Evolutionary conservation across 1,140 invertebrate species (phyloP).

Genomic region (Drosophila nannoptera): DNA sequence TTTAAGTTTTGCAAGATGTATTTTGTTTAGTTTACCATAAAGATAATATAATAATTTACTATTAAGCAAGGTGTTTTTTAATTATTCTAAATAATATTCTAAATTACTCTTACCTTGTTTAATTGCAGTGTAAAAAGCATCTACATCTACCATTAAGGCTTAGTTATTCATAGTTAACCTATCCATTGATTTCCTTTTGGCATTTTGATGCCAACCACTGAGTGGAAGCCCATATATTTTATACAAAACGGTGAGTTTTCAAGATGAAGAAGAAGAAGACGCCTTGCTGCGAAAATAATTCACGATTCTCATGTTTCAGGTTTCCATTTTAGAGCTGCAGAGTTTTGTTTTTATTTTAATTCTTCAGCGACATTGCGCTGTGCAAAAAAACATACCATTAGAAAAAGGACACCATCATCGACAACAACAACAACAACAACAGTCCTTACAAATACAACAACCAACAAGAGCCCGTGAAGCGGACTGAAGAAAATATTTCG

Average conservation of each 20-base stretch:
- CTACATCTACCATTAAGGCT: constrained; percentile 69
- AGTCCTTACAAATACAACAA: background rate
- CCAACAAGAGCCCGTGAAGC: constrained; percentile 25
- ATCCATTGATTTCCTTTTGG: constrained; percentile 60
- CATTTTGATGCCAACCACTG: constrained; percentile 47
- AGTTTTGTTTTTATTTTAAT: constrained; percentile 57
- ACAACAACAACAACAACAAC: constrained; percentile 32
- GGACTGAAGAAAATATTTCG: constrained; percentile 53
- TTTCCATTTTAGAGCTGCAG: constrained; percentile 60
- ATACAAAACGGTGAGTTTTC: constrained; percentile 64
- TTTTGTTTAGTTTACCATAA: background rate
- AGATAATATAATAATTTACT: background rate
- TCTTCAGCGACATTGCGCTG: constrained; percentile 23
- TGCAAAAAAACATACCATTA: constrained; percentile 31
- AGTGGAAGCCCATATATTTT: constrained; percentile 67
- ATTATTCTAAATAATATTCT: background rate
- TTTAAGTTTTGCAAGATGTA: background rate
- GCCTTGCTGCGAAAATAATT: constrained; percentile 11
- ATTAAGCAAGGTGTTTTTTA: background rate
- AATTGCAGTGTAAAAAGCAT: constrained; percentile 73
- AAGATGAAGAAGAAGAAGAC: background rate
- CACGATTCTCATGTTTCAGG: constrained; percentile 22
- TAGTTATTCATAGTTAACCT: constrained; percentile 71
- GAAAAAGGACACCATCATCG: constrained; percentile 34
- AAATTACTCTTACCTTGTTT: constrained; percentile 3